Evolutionary conservation across 2,797 vertebrate species (phyloP).

Genomic region (Falco peregrinus): DNA sequence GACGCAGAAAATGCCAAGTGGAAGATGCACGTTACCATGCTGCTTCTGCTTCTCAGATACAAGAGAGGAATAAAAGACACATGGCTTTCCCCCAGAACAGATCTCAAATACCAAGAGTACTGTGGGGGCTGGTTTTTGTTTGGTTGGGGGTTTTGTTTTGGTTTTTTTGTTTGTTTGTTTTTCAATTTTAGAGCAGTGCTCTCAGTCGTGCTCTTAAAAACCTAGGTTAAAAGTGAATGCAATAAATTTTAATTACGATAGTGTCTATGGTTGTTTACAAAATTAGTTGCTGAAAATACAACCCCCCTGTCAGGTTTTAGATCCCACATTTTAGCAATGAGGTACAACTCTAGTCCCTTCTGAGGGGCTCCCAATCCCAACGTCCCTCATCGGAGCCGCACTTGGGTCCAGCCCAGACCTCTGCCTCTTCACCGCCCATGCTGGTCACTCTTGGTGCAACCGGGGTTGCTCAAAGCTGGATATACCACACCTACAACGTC

Average conservation of each 20-base stretch:
- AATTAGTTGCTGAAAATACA: not conserved
- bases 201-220: not conserved
- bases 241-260: not conserved
- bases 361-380: not conserved
- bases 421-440: not conserved
- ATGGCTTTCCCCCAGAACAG: not conserved
- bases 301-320: not conserved
- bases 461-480: not conserved
- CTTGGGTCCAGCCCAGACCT: not conserved
- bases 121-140: not conserved
- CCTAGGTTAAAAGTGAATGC: rapidly evolving
- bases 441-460: rapidly evolving
- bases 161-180: no score
- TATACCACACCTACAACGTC: not conserved
- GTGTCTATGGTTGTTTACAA: not conserved
- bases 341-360: not conserved
- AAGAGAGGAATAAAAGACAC: not conserved
- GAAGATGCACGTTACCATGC: not conserved
- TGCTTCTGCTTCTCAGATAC: not conserved
- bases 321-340: not conserved
- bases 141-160: not conserved
- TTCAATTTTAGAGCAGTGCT: not conserved
- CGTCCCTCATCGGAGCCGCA: rapidly evolving
- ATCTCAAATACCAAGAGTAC: not conserved
- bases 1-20: not conserved